These are phyloP conservation scores for Micrasema longulum DNA, from an alignment of 1,140 invertebrate genomes.

Conservation along the genomic window DNA sequence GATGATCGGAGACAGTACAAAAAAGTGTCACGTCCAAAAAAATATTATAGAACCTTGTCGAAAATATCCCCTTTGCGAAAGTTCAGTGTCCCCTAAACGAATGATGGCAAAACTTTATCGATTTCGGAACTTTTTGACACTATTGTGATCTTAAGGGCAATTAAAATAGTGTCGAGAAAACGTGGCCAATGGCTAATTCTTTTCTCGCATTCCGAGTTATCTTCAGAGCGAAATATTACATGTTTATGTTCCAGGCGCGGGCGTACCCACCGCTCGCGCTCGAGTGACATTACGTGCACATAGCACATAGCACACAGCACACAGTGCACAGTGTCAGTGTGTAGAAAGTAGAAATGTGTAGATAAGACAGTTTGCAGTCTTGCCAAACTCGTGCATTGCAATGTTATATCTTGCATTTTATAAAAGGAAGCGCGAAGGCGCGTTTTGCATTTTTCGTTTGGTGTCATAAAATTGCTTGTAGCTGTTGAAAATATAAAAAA, in stretches of 20 bases:
- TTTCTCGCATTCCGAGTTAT: too few species aligned
- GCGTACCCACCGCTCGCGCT: too few species aligned
- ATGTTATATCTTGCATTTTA: conserved; percentile 10
- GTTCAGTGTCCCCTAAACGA: conserved; percentile 17
- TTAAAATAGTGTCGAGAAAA: too few species aligned
- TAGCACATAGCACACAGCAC: too few species aligned
- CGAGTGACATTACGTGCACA: neutral
- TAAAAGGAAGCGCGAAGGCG: neutral
- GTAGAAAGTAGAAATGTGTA: too few species aligned
- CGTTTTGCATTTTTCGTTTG: conserved; percentile 9
- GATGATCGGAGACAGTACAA: neutral
- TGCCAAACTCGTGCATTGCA: conserved; percentile 6
- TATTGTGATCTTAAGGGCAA: neutral
- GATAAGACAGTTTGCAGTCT: neutral
- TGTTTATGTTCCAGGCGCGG: too few species aligned
- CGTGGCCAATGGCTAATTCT: too few species aligned
- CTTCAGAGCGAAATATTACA: too few species aligned
- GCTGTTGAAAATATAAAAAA: neutral
- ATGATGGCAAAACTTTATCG: conserved; percentile 30
- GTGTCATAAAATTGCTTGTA: neutral
- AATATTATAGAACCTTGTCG: neutral
- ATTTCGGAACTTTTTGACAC: conserved; percentile 14
- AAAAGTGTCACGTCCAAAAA: conserved; percentile 28
- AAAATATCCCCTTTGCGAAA: conserved; percentile 26
- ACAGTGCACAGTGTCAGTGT: too few species aligned